Evolutionary conservation across 2,888 invertebrate genomes (phyloP).

Genomic region (Dendrolimus pini): DNA sequence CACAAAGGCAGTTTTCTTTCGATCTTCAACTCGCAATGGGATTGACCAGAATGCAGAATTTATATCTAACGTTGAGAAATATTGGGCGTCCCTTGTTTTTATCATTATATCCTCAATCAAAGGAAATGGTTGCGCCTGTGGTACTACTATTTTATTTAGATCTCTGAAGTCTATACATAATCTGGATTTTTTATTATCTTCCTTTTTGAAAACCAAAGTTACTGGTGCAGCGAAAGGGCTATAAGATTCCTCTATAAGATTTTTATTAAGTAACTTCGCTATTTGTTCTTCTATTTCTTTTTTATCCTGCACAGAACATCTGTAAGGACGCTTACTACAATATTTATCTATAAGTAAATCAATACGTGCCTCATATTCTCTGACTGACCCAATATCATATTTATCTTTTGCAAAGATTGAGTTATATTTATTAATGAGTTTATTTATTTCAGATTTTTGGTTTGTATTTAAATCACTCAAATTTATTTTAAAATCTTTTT

Average conservation of each 20-base stretch:
- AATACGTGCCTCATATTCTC: conserved; percentile 10
- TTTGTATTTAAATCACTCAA: conserved; percentile 10
- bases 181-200: conserved; percentile 18
- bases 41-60: no score
- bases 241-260: conserved; percentile 16
- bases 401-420: conserved; percentile 12
- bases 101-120: no score
- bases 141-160: no score
- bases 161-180: no score
- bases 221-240: conserved; percentile 22
- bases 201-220: no score
- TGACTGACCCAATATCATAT: conserved; percentile 11
- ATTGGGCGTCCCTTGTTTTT: no score
- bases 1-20: no score
- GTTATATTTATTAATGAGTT: conserved; percentile 10
- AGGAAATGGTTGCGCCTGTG: no score
- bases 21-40: no score
- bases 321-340: conserved; percentile 5
- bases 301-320: conserved; percentile 10
- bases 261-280: conserved; percentile 12
- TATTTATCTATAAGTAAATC: conserved; percentile 6
- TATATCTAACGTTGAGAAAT: no score
- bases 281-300: conserved; percentile 15
- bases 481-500: conserved; percentile 11
- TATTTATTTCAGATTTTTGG: conserved; percentile 10